These are phyloP conservation scores for Recurvirostra avosetta DNA, from an alignment of 2,113 vertebrate genomes.

Conservation along the genomic window DNA sequence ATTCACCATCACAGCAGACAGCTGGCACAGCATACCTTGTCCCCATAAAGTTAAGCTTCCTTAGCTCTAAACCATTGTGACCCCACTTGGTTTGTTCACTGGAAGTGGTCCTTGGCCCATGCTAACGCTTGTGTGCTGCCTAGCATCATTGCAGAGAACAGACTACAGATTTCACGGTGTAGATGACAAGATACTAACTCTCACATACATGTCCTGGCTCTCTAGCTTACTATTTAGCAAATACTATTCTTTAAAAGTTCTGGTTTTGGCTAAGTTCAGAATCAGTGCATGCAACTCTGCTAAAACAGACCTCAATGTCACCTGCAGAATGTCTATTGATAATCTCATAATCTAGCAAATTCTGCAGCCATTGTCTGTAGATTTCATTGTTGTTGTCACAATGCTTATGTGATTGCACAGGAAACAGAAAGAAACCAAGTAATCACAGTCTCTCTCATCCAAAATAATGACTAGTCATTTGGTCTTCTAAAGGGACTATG, in stretches of 20 bases:
- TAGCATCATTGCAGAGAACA: not conserved
- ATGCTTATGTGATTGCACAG: conserved; percentile 24
- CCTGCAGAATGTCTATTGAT: not conserved
- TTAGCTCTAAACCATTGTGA: not conserved
- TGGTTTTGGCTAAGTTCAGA: not conserved
- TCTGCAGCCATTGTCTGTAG: not conserved
- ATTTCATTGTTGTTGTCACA: conserved; percentile 24
- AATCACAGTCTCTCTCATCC: not conserved
- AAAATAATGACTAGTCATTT: not conserved
- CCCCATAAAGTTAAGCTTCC: not conserved
- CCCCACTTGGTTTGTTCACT: not conserved
- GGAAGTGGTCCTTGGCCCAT: not conserved
- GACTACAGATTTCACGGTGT: not conserved
- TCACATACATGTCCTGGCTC: rapidly evolving
- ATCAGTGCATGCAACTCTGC: not conserved
- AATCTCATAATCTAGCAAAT: not conserved
- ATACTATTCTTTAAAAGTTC: not conserved
- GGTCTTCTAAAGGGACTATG: not conserved
- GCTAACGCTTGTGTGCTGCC: not conserved
- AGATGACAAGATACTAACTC: not conserved
- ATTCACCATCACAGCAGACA: not conserved
- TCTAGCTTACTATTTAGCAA: not conserved
- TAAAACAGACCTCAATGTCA: not conserved
- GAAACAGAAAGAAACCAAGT: not conserved
- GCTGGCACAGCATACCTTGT: not conserved